Evolutionary conservation across 2,113 vertebrate species (phyloP).

Genomic region (Burhinus oedicnemus): DNA sequence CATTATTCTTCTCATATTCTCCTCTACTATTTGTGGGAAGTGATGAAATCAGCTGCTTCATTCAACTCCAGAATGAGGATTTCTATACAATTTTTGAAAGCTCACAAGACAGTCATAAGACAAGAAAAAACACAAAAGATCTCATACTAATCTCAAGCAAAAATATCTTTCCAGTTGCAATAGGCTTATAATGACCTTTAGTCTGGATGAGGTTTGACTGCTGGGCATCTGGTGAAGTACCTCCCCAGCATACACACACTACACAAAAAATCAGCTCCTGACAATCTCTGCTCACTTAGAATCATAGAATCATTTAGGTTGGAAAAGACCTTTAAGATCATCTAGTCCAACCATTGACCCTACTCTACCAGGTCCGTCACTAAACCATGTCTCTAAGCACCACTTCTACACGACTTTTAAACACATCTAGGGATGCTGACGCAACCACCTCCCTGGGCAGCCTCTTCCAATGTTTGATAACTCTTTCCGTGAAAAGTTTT

Average conservation of each 20-base stretch:
- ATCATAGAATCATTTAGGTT: too few species aligned
- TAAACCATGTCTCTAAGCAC: too few species aligned
- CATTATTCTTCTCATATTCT: neutral
- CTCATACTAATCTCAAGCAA: neutral
- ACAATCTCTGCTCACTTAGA: neutral
- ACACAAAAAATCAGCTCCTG: neutral
- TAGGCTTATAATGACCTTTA: neutral
- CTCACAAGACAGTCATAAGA: neutral
- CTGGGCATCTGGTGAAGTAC: neutral
- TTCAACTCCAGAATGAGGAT: neutral
- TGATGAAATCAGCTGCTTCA: neutral
- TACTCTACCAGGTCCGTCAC: too few species aligned
- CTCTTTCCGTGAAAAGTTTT: too few species aligned
- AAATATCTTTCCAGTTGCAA: neutral
- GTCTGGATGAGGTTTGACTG: neutral
- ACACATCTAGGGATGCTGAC: too few species aligned
- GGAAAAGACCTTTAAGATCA: too few species aligned
- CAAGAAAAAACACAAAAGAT: rapidly evolving
- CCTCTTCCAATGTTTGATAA: too few species aligned
- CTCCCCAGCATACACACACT: neutral
- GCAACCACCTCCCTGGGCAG: too few species aligned
- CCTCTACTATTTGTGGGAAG: neutral
- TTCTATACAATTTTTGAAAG: neutral
- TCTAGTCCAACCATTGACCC: too few species aligned
- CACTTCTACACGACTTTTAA: too few species aligned